Percentiles rank a stretch among this genome's conserved stretches.
Evolutionary conservation across 2,888 invertebrate genomes (phyloP).

Genomic region (Rhagium mordax): DNA sequence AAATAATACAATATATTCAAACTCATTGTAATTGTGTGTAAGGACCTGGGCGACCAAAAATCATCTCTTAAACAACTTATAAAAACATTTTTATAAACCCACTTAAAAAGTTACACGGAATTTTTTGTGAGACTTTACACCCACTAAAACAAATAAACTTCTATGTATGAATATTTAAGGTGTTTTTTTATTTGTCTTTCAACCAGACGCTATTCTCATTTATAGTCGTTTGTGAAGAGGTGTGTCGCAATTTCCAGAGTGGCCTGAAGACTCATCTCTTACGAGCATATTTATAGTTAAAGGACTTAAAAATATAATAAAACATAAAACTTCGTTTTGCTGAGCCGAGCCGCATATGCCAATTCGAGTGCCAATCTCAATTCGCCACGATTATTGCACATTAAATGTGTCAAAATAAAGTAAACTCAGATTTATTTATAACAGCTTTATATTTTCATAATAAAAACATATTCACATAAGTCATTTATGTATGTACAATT

Average conservation of each 20-base stretch:
- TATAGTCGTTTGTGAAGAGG: constrained; percentile 12
- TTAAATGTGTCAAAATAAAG: too few relatives aligned
- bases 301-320: too few relatives aligned
- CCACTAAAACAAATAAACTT: constrained; percentile 14
- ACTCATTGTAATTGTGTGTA: too few relatives aligned
- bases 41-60: background rate
- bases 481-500: too few relatives aligned
- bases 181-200: constrained; percentile 14
- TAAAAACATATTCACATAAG: too few relatives aligned
- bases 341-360: too few relatives aligned
- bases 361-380: background rate
- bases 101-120: constrained; percentile 8
- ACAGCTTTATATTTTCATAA: too few relatives aligned
- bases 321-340: too few relatives aligned
- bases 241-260: constrained; percentile 15
- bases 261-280: background rate
- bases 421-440: too few relatives aligned
- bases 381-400: background rate
- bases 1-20: too few relatives aligned
- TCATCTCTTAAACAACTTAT: background rate
- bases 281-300: background rate
- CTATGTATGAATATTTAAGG: background rate
- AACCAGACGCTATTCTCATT: constrained; percentile 1
- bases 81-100: constrained; percentile 1
- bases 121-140: constrained; percentile 6